Percentiles rank a stretch among this genome's conserved stretches.
Evolutionary conservation across 37 sponge, comb jelly and placozoan genomes (phyloP).

Genomic region (Halisarca cf. caerulea): DNA sequence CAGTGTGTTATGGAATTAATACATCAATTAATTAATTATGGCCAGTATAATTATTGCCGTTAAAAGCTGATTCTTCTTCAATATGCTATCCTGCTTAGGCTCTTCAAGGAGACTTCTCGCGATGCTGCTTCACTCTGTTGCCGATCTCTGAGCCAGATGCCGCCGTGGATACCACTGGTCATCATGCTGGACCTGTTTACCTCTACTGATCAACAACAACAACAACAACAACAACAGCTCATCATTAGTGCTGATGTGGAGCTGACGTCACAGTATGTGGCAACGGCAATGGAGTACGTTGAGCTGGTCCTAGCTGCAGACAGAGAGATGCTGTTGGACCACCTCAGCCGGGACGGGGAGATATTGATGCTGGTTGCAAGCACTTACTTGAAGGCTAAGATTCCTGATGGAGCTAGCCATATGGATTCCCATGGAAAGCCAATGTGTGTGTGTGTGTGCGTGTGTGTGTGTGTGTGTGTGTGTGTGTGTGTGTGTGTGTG

Average conservation of each 20-base stretch:
- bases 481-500: neutral
- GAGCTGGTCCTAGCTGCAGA: neutral
- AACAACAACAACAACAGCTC: neutral
- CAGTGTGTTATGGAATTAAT: too few relatives aligned
- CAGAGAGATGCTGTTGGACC: neutral
- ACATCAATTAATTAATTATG: too few relatives aligned
- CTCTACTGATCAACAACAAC: neutral
- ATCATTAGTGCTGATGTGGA: neutral
- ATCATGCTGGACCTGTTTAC: neutral
- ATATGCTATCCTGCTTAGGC: too few relatives aligned
- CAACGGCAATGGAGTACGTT: neutral
- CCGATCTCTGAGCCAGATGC: neutral
- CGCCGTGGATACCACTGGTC: constrained; percentile 24
- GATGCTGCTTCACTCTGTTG: neutral
- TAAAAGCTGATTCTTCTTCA: too few relatives aligned
- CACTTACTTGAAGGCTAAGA: too few relatives aligned
- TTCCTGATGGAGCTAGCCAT: too few relatives aligned
- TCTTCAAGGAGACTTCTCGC: neutral
- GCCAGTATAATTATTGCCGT: too few relatives aligned
- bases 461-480: neutral
- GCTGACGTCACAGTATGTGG: too few relatives aligned
- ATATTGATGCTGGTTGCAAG: neutral
- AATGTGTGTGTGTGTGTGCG: constrained; percentile 7
- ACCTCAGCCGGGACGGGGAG: neutral
- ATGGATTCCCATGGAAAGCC: neutral